Conservation (phyloP, 2,888 invertebrate genomes). For the Megalurothrips usitatus region DNA sequence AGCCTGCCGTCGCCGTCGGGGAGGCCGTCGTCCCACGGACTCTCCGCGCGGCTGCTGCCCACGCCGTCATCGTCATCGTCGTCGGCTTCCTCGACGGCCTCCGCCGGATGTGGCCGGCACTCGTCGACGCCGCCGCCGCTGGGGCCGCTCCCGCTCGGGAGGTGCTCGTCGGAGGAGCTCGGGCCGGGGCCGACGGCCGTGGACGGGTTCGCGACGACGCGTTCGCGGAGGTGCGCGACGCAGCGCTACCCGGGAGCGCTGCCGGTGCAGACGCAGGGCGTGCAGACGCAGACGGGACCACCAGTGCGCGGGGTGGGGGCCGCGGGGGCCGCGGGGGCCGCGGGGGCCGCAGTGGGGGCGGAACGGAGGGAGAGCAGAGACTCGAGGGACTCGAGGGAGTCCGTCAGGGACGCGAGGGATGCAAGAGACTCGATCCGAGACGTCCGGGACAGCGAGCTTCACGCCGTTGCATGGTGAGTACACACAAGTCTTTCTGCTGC, state of each 20-base stretch:
- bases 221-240: not conserved
- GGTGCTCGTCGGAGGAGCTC: conserved; percentile 11
- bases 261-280: not conserved
- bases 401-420: not conserved
- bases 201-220: not conserved
- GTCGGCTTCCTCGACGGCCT: not conserved
- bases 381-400: conserved; percentile 20
- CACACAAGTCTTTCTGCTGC: not conserved
- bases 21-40: conserved; percentile 2
- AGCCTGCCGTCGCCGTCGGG: conserved; percentile 10
- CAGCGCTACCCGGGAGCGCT: not conserved
- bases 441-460: not conserved
- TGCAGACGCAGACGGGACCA: not conserved
- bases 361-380: conserved; percentile 5
- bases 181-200: not conserved
- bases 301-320: not conserved
- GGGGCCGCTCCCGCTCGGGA: not conserved
- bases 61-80: conserved; percentile 6
- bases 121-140: conserved; percentile 19
- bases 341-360: not conserved
- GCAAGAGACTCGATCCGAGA: not conserved
- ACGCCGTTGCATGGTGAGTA: conserved; percentile 7
- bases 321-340: not conserved
- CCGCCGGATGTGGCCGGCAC: not conserved
- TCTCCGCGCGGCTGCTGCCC: not conserved